These are phyloP conservation scores for Mus caroli DNA, from an alignment of 2,797 vertebrate genomes.

Conservation along the genomic window DNA sequence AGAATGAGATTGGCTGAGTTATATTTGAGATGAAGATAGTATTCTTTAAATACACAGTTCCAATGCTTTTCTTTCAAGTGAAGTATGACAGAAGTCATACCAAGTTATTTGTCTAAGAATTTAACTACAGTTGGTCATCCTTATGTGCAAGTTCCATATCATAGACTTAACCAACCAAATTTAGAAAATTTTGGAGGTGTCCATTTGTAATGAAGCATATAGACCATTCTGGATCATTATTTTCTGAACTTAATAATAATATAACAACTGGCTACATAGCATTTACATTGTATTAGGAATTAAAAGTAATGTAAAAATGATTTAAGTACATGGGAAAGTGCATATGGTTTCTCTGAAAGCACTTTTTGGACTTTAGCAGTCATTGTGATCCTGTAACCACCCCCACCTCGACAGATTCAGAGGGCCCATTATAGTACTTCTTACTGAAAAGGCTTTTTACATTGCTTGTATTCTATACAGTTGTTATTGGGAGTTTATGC, in stretches of 20 bases:
- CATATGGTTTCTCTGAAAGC: not conserved
- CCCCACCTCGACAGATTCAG: not conserved
- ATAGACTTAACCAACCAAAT: not conserved
- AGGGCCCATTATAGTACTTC: not conserved
- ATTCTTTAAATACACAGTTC: constrained; percentile 14
- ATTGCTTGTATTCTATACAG: not conserved
- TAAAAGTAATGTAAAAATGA: not conserved
- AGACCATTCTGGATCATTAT: not conserved
- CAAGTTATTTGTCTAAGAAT: constrained; percentile 20
- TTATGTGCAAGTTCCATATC: not conserved
- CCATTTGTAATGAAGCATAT: not conserved
- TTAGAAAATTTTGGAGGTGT: not conserved
- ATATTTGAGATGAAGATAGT: not conserved
- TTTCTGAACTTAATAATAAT: not conserved
- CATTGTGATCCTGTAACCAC: not conserved
- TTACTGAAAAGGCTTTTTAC: not conserved
- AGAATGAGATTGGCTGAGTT: constrained; percentile 29
- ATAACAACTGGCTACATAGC: not conserved
- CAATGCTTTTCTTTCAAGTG: not conserved
- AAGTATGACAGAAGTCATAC: not conserved
- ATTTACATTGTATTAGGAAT: not conserved
- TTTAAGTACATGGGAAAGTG: not conserved
- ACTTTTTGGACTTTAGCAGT: not conserved
- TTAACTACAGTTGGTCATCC: not conserved
- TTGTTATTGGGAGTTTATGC: not conserved